Conservation (phyloP, 2,797 vertebrate species). For the Protonibea diacanthus region DNA sequence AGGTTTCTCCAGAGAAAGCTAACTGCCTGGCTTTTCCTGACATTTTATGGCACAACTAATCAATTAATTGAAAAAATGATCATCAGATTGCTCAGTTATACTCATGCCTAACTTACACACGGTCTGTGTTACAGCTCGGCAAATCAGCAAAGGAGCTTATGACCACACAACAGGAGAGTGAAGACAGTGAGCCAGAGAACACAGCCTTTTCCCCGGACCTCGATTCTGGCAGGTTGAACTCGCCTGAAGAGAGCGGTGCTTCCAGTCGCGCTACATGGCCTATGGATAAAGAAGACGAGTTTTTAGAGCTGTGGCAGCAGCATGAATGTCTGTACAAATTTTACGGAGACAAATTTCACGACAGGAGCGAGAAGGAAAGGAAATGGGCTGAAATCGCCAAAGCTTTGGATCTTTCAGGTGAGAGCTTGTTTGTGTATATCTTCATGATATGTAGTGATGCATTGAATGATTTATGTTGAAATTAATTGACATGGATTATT, state of each 20-base stretch:
- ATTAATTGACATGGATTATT: no score
- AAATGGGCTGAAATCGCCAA: conserved; percentile 2
- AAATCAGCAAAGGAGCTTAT: neutral
- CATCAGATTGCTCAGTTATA: no score
- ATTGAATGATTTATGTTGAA: no score
- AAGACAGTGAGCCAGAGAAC: neutral
- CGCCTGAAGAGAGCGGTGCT: neutral
- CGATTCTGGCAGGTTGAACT: neutral
- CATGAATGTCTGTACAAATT: neutral
- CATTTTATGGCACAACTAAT: no score
- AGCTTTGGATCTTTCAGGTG: neutral
- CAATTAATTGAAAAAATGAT: no score
- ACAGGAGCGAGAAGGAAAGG: neutral
- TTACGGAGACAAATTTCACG: neutral
- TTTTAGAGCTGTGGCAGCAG: conserved; percentile 3
- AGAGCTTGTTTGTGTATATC: neutral
- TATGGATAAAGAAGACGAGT: neutral
- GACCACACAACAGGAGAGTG: neutral
- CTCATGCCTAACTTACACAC: no score
- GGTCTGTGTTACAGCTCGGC: neutral
- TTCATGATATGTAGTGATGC: no score
- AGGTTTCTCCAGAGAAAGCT: no score
- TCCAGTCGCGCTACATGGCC: neutral
- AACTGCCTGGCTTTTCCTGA: no score
- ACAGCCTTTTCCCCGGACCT: neutral